Conservation (phyloP, 2,113 vertebrate species). For the Sturnus vulgaris region DNA sequence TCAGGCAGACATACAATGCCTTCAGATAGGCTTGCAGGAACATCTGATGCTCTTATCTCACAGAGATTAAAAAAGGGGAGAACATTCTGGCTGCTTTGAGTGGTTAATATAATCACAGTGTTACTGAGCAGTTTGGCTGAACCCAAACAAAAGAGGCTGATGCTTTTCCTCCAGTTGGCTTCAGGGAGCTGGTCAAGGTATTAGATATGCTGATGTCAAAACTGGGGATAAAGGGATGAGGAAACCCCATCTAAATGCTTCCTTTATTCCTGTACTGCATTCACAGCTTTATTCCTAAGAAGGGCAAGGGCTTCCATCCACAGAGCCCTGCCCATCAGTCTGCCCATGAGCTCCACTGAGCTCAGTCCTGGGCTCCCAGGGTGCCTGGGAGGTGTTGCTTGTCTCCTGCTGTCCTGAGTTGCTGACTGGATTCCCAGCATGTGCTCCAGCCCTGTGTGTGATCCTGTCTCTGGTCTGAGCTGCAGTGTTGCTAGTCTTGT, state of each 20-base stretch:
- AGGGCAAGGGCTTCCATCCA: neutral
- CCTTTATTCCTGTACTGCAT: neutral
- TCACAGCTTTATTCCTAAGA: neutral
- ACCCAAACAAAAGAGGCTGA: neutral
- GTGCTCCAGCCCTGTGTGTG: neutral
- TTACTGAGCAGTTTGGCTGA: neutral
- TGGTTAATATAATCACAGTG: neutral
- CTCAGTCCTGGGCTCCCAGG: neutral
- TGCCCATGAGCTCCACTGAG: neutral
- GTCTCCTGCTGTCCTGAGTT: neutral
- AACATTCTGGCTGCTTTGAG: neutral
- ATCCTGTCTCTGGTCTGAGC: neutral
- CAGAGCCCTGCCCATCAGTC: rapidly evolving
- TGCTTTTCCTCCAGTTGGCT: neutral
- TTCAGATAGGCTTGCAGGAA: neutral
- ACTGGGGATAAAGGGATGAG: neutral
- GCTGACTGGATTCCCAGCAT: neutral
- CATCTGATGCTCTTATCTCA: neutral
- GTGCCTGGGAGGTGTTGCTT: neutral
- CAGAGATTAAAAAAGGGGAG: neutral
- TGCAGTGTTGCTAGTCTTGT: neutral
- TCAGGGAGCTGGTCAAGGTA: neutral
- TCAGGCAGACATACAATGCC: neutral
- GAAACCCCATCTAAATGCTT: neutral
- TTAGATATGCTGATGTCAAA: neutral